Conservation (phyloP, 2,888 invertebrate genomes). For the Corbicula japonica region DNA sequence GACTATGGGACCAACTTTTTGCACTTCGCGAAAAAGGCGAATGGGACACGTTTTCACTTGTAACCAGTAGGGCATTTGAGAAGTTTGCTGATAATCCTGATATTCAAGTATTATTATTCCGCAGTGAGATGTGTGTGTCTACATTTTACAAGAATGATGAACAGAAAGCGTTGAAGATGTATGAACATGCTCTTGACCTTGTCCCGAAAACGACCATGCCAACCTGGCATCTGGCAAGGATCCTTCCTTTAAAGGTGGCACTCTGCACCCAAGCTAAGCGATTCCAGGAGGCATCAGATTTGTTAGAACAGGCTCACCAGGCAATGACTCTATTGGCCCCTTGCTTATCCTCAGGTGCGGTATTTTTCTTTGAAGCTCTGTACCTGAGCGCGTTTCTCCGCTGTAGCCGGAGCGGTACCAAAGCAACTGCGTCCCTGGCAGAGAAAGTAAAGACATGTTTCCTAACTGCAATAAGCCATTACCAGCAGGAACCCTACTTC, state of each 20-base stretch:
- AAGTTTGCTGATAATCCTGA: constrained; percentile 36
- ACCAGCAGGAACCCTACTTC: constrained; percentile 38
- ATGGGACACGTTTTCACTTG: constrained; percentile 25
- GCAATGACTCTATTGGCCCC: constrained; percentile 27
- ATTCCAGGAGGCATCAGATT: constrained; percentile 34
- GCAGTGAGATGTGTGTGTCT: constrained; percentile 47
- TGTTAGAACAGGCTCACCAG: constrained; percentile 36
- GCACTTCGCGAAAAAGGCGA: constrained; percentile 41
- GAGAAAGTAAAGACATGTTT: constrained; percentile 45
- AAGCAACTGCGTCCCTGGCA: constrained; percentile 6
- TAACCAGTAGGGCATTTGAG: constrained; percentile 25
- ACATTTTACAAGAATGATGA: constrained; percentile 44
- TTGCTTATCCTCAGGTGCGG: constrained; percentile 46
- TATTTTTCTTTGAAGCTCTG: constrained; percentile 48
- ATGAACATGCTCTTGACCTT: constrained; percentile 31
- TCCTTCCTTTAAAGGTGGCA: constrained; percentile 38
- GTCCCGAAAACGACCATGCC: constrained; percentile 39
- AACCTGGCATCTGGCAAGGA: constrained; percentile 41
- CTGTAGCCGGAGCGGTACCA: constrained; percentile 24
- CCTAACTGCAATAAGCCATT: constrained; percentile 44
- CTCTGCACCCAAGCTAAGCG: constrained; percentile 23
- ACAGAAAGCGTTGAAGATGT: constrained; percentile 24
- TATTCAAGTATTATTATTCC: constrained; percentile 29
- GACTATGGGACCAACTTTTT: constrained; percentile 44
- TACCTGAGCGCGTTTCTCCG: constrained; percentile 34